Conservation (phyloP, 2,797 vertebrate species). For the Lycodopsis pacificus region DNA sequence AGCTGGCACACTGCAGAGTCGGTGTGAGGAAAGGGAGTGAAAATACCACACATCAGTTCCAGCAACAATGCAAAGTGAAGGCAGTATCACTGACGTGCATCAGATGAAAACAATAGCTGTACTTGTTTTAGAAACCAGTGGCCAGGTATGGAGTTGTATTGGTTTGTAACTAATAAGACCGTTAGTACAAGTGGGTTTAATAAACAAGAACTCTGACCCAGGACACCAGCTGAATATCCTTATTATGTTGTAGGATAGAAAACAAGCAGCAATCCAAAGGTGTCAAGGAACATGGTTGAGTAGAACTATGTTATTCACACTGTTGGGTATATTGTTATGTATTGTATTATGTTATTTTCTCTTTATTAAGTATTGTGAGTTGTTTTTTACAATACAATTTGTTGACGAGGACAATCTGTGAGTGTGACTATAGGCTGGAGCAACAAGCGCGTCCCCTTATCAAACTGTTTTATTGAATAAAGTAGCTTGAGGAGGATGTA, state of each 20-base stretch:
- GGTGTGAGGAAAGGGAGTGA: constrained; percentile 35
- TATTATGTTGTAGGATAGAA: not conserved
- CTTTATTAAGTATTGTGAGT: not conserved
- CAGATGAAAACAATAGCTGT: not conserved
- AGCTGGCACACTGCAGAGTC: not conserved
- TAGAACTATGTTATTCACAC: not conserved
- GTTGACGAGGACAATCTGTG: not conserved
- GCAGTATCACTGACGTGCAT: not conserved
- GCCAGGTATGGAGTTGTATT: not conserved
- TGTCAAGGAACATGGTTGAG: not conserved
- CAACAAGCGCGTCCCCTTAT: constrained; percentile 33
- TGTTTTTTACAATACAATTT: not conserved
- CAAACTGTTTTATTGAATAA: constrained; percentile 24
- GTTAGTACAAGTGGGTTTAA: not conserved
- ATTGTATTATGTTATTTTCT: not conserved
- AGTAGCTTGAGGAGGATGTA: constrained; percentile 18
- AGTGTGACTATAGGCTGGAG: not conserved
- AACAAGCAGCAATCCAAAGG: not conserved
- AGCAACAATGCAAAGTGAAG: no score
- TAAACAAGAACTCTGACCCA: constrained; percentile 3
- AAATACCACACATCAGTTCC: not conserved
- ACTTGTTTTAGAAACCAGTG: not conserved
- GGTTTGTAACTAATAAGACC: not conserved
- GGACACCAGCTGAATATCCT: not conserved
- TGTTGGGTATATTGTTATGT: not conserved